These are phyloP conservation scores for Eupithecia subumbrata DNA, from an alignment of 2,888 invertebrate genomes.

Conservation along the genomic window DNA sequence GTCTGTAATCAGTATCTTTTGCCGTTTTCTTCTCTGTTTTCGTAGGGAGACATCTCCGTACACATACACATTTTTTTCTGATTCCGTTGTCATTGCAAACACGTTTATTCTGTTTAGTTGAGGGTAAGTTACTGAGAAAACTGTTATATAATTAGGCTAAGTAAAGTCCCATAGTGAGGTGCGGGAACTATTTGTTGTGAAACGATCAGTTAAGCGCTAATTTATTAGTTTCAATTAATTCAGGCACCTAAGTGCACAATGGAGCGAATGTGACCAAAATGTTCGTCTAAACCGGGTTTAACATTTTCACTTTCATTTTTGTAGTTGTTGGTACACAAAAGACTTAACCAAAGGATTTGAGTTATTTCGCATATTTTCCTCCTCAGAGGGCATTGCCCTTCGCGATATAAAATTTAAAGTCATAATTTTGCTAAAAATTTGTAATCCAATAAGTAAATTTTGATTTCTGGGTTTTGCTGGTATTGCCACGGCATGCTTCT, in stretches of 20 bases:
- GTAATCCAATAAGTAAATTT: no score
- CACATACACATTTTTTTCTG: background rate
- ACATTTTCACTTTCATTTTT: background rate
- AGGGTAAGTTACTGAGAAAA: background rate
- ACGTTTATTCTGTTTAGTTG: background rate
- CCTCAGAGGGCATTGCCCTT: no score
- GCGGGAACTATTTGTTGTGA: background rate
- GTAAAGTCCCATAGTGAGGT: background rate
- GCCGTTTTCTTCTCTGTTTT: background rate
- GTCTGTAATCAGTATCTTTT: background rate
- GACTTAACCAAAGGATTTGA: no score
- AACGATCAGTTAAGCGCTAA: background rate
- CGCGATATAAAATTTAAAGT: no score
- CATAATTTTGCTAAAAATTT: no score
- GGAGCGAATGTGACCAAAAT: background rate
- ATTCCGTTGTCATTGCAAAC: background rate
- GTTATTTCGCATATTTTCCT: no score
- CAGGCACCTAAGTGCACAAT: background rate
- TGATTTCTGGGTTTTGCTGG: no score
- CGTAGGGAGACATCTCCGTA: background rate
- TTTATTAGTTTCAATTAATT: constrained; percentile 4
- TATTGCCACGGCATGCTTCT: no score
- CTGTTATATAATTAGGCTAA: background rate
- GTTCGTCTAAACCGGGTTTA: background rate
- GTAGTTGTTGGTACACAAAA: no score